A percentile compares a stretch with the other conserved stretches of the same genome.
Evolutionary conservation across 2,113 vertebrate species (phyloP).

Genomic region (Chamaea fasciata): DNA sequence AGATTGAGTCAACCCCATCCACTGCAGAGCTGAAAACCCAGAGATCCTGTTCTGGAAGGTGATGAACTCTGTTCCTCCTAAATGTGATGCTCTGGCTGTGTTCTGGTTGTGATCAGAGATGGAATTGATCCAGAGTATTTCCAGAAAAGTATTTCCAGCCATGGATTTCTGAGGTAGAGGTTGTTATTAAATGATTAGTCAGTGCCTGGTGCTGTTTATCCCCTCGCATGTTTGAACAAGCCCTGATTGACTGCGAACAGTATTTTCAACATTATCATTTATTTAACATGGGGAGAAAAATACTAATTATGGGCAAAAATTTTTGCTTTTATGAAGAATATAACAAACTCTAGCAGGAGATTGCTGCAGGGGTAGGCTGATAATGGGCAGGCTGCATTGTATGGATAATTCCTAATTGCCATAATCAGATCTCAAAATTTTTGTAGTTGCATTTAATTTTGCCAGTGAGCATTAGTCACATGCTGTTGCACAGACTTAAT

Average conservation of each 20-base stretch:
- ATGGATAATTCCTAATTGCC: slow-evolving; percentile 14
- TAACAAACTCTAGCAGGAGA: background rate
- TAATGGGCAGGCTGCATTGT: background rate
- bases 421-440: background rate
- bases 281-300: background rate
- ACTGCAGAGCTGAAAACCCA: background rate
- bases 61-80: background rate
- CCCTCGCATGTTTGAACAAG: background rate
- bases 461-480: slow-evolving; percentile 33
- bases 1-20: background rate
- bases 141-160: background rate
- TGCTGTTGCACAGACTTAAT: slow-evolving; percentile 21
- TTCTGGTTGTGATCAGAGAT: background rate
- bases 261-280: background rate
- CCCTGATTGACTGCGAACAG: background rate
- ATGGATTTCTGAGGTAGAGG: background rate
- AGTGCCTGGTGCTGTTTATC: background rate
- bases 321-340: background rate
- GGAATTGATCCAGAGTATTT: background rate
- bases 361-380: background rate
- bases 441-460: background rate
- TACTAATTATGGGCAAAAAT: background rate
- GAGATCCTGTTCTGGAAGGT: background rate
- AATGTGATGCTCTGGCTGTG: background rate
- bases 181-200: background rate